Percentiles rank a stretch among this genome's conserved stretches.
These are phyloP conservation scores for Romanogobio albipinnatus DNA, from an alignment of 2,113 vertebrate genomes.

Conservation along the genomic window DNA sequence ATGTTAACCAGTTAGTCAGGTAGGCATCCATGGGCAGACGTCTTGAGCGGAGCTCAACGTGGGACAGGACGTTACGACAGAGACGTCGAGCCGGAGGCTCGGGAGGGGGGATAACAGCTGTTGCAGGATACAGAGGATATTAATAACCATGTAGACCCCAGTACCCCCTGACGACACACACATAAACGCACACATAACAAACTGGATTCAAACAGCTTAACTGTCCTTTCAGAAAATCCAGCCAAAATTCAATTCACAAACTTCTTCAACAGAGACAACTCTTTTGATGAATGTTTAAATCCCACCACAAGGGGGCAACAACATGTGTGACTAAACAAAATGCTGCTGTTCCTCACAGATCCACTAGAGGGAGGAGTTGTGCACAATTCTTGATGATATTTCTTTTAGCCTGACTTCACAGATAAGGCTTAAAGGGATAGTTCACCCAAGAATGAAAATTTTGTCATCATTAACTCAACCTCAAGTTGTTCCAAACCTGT, in stretches of 20 bases:
- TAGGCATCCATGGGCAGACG: constrained; percentile 11
- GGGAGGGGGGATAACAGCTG: constrained; percentile 80
- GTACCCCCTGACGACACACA: constrained; percentile 7
- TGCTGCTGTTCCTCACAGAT: background rate
- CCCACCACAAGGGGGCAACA: background rate
- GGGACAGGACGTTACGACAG: constrained; percentile 5
- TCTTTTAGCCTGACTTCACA: background rate
- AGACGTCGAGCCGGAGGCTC: background rate
- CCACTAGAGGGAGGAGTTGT: constrained; percentile 10
- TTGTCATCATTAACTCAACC: too few species aligned
- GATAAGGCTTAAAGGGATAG: too few species aligned
- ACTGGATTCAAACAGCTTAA: background rate
- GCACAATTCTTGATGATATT: background rate
- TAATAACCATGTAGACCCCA: constrained; percentile 74
- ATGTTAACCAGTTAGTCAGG: constrained; percentile 1
- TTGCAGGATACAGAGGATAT: constrained; percentile 76
- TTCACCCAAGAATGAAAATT: too few species aligned
- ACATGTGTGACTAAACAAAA: background rate
- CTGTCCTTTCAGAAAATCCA: constrained; percentile 4
- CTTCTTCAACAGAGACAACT: background rate
- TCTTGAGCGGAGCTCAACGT: background rate
- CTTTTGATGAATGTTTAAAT: background rate
- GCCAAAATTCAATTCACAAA: background rate
- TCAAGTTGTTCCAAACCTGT: too few species aligned
- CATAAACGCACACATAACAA: background rate